These are phyloP conservation scores for Pampus argenteus DNA, from an alignment of 2,797 vertebrate species.

Conservation along the genomic window DNA sequence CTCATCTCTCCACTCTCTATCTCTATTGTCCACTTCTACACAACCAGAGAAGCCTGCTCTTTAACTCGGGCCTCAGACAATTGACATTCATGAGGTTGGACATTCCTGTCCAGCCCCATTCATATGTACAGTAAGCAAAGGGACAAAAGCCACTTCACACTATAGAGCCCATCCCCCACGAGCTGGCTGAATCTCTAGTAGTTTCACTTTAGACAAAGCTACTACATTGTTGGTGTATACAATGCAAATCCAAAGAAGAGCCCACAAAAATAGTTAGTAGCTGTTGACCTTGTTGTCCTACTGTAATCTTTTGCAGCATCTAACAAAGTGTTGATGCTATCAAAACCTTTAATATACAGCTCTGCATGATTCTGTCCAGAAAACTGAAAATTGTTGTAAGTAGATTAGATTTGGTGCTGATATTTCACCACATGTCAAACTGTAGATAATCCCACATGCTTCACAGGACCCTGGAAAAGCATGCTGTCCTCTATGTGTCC, in stretches of 20 bases:
- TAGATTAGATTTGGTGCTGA: constrained; percentile 18
- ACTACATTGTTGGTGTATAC: background rate
- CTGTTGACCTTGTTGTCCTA: background rate
- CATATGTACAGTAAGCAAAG: constrained; percentile 87
- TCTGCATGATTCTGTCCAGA: background rate
- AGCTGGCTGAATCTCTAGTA: constrained; percentile 40
- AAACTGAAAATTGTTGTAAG: background rate
- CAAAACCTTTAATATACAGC: background rate
- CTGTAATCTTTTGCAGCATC: too few relatives aligned
- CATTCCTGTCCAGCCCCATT: constrained; percentile 84
- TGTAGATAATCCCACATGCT: constrained; percentile 47
- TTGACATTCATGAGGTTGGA: constrained; percentile 88
- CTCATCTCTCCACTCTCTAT: constrained; percentile 53
- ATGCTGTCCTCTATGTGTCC: constrained; percentile 35
- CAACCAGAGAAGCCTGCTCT: constrained; percentile 82
- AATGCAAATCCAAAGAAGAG: background rate
- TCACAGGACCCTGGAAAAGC: constrained; percentile 37
- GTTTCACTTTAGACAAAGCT: constrained; percentile 19
- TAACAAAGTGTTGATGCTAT: background rate
- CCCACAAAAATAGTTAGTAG: background rate
- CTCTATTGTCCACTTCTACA: constrained; percentile 76
- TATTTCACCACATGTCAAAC: constrained; percentile 30
- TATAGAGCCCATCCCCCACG: constrained; percentile 60
- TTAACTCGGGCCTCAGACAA: constrained; percentile 78
- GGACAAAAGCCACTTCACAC: constrained; percentile 71